phyloP scores from a whole-genome alignment of 2,888 invertebrate species.

The Trissoscelio sp. region DNA sequence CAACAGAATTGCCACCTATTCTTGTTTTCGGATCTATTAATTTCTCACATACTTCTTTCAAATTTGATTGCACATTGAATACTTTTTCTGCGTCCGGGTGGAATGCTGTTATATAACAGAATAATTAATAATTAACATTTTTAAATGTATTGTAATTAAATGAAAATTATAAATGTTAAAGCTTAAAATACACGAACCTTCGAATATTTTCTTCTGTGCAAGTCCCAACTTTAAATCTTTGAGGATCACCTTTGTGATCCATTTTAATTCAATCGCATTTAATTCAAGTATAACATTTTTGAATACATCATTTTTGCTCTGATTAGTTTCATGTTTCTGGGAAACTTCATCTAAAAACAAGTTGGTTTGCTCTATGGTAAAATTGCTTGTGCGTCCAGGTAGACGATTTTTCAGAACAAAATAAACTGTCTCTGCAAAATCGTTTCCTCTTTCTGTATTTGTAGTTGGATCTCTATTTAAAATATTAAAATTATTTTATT shows the following conservation, averaged over 20 bases:
- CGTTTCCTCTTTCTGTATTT: slow-evolving; percentile 85
- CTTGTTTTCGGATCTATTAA: slow-evolving; percentile 85
- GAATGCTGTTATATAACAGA: slow-evolving; percentile 83
- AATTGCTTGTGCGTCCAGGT: slow-evolving; percentile 81
- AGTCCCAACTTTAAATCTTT: slow-evolving; percentile 93
- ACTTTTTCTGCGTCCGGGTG: slow-evolving; percentile 92
- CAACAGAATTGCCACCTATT: slow-evolving; percentile 69
- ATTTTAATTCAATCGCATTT: slow-evolving; percentile 92
- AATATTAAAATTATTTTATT: neutral
- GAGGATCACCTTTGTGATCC: slow-evolving; percentile 94
- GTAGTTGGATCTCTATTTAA: slow-evolving; percentile 84
- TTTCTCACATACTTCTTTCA: slow-evolving; percentile 87
- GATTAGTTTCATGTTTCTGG: slow-evolving; percentile 86
- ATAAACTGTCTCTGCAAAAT: slow-evolving; percentile 93
- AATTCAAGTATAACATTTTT: slow-evolving; percentile 87
- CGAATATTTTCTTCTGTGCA: slow-evolving; percentile 88
- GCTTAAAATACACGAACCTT: slow-evolving; percentile 32
- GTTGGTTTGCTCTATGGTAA: slow-evolving; percentile 90
- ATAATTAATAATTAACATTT: neutral
- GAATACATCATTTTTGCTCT: slow-evolving; percentile 87
- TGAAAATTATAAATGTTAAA: too few species aligned
- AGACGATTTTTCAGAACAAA: slow-evolving; percentile 87
- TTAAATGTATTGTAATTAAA: too few species aligned
- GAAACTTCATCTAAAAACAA: slow-evolving; percentile 90
- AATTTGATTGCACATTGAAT: slow-evolving; percentile 85